Base-by-base conservation (phyloP, 2,113 vertebrate genomes). In the Pleuronectes platessa region DNA sequence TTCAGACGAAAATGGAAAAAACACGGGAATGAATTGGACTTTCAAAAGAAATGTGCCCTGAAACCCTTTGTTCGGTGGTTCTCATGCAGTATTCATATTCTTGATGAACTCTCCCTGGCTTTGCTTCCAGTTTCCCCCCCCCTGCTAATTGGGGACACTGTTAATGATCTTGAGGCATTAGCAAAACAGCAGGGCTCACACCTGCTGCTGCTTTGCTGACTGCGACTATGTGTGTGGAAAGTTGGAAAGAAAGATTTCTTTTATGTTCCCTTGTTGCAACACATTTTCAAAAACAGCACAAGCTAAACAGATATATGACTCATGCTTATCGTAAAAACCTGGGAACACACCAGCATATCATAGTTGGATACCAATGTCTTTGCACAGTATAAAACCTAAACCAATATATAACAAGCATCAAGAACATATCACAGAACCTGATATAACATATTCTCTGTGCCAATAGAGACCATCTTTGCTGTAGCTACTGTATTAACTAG, bases 81-180 rank as follows among this genome's bases (percentile, higher is more conserved):
- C 82, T 89, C 81, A 91, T 91, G 73, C 74, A 88, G 64, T 87
- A 90, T 90, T 90, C 86, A 91, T 89, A 64, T 58, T 67, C 51
- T 69, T 60, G 5, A 65, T 83, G 82, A 90, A 90, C 76, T 80
- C 68, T 83, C 65, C 5, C 65, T 84, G 42, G 74, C 68, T 77
- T 77, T 80, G 62, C 37, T 56, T 69, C 63, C 14, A 2, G 53
- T 63, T 63, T 63, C 24, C 74, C 64, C 45, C 31, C 24, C 54
- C 58, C 73, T 70, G 77, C 81, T 87, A 90, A 90, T 90, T 81
- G 76, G 81, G 73, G 42, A 80, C 59, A 24, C 26, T 81, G 55
- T 75, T 87, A 89, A 92, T 88, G 83, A 92, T 87, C 84, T 88
- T 71, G 67, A 88, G 88, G 86, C 84, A 85, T 76, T 68, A 64